Evolutionary conservation across 2,888 invertebrate genomes (phyloP), one percentile per base, ranked within the genome.

Genomic region (Synanthedon formicaeformis): DNA sequence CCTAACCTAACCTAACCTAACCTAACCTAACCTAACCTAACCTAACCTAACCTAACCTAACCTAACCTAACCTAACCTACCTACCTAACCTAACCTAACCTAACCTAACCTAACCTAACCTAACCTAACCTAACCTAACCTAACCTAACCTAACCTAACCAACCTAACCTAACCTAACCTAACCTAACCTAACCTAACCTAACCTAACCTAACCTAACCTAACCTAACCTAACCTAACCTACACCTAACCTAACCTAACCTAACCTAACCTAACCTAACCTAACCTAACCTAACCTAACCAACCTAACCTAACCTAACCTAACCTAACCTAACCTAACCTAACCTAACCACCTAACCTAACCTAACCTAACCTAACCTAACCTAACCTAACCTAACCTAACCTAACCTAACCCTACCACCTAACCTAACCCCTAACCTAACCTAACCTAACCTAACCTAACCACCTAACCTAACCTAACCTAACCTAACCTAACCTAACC

Each of bases 221-320:
- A n/a, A n/a, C n/a, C n/a, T n/a, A n/a, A n/a, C n/a, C n/a, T n/a
- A n/a, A n/a, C n/a, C n/a, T n/a, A n/a, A n/a, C n/a, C n/a, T n/a
- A n/a, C n/a, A 50, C 48, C 50, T 50, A 50, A 50, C 50, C 50
- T 50, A 50, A 50, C 50, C 50, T 50, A 48, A 50, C 50, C 50
- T 50, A 50, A 50, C 50, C 50, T 50, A 50, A 50, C 50, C 50
- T 50, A 50, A 50, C 50, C 50, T 50, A 50, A 48, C 48, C 48
- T 48, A 48, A 48, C 48, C 48, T 48, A 48, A 48, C 48, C 48
- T 48, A 48, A 48, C 48, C 48, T 48, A 48, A 48, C 48, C 48
- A 48, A 48, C 48, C 48, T 48, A 48, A 48, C 48, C 48, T 48
- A 48, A 48, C 48, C 48, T 48, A 48, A 48, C 48, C 48, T 48